A percentile compares a stretch with the other conserved stretches of the same genome.
Evolutionary conservation across 2,113 vertebrate species (phyloP).

Genomic region (Procavia capensis): DNA sequence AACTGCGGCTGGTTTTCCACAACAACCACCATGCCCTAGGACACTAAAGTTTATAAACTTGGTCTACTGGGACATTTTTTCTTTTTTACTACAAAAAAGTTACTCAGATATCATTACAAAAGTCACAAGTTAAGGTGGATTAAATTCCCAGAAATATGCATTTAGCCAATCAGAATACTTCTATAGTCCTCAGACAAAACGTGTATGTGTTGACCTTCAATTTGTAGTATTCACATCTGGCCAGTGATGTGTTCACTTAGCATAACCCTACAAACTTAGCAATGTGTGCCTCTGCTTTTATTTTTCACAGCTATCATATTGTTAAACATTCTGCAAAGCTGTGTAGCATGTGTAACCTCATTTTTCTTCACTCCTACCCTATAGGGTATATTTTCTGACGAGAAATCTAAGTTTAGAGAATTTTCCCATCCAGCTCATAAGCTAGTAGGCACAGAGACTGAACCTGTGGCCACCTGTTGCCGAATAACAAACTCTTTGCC

Average conservation of each 20-base stretch:
- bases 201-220: not conserved
- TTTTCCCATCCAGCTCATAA: not conserved
- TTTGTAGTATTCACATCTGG: not conserved
- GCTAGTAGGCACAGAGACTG: not conserved
- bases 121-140: not conserved
- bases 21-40: not conserved
- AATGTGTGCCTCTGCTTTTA: not conserved
- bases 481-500: not conserved
- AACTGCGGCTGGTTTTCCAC: not conserved
- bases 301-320: not conserved
- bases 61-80: not conserved
- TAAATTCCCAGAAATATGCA: constrained; percentile 27
- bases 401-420: not conserved
- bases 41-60: not conserved
- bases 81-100: constrained; percentile 23
- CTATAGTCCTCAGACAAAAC: constrained; percentile 5
- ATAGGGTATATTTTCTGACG: not conserved
- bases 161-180: not conserved
- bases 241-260: not conserved
- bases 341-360: not conserved
- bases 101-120: not conserved
- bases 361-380: not conserved
- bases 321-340: not conserved
- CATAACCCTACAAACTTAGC: not conserved
- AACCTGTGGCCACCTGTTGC: not conserved